A percentile compares a stretch with the other conserved stretches of the same genome.
phyloP scores from a whole-genome alignment of 2,888 invertebrate genomes.

The Heliconius aoede region DNA sequence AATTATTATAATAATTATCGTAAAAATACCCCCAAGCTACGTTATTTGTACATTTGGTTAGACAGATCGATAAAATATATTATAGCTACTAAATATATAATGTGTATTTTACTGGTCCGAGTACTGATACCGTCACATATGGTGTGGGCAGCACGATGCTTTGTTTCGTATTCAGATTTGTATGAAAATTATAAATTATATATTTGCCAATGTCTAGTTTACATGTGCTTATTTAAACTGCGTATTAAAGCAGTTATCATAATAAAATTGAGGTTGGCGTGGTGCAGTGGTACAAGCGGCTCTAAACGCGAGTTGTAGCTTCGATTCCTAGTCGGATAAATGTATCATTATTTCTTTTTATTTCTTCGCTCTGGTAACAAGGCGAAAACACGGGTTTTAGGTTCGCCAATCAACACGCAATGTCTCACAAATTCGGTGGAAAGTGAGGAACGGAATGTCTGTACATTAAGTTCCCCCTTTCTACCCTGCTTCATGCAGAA shows the following conservation, averaged over 20 bases:
- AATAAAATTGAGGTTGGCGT: background rate
- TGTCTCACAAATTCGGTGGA: background rate
- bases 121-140: background rate
- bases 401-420: background rate
- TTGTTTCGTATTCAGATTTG: background rate
- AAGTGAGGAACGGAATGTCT: too few relatives aligned
- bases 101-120: background rate
- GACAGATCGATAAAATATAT: too few relatives aligned
- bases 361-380: background rate
- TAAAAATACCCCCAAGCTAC: too few relatives aligned
- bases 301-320: background rate
- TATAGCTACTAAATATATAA: background rate
- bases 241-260: too few relatives aligned
- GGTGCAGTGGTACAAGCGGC: background rate
- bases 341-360: background rate
- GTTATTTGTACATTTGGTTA: too few relatives aligned
- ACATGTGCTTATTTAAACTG: background rate
- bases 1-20: too few relatives aligned
- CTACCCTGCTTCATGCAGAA: too few relatives aligned
- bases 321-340: background rate
- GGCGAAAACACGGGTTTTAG: background rate
- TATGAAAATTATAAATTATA: background rate
- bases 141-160: background rate
- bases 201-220: background rate
- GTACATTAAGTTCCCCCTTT: too few relatives aligned